Conservation (phyloP, 2,888 invertebrate genomes). For the Cephalotes varians region DNA sequence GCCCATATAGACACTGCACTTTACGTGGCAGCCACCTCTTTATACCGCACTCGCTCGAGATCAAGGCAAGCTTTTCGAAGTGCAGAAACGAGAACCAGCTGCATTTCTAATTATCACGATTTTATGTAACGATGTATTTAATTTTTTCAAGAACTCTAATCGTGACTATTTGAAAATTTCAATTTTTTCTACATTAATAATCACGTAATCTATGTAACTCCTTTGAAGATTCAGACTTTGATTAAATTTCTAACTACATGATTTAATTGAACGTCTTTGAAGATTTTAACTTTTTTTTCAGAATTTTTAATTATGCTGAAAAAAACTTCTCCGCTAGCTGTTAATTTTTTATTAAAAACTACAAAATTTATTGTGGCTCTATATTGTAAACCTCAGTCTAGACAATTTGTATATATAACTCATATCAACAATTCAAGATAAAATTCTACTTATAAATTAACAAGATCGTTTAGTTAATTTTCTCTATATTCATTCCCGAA, state of each 20-base stretch:
- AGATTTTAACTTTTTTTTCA: neutral
- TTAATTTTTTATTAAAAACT: neutral
- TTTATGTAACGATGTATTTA: neutral
- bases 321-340: neutral
- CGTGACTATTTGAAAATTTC: neutral
- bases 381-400: neutral
- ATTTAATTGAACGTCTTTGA: neutral
- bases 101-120: neutral
- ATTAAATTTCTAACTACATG: neutral
- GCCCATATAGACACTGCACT: constrained; percentile 33
- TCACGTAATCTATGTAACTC: neutral
- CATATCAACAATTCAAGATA: neutral
- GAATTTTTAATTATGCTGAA: no score
- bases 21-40: neutral
- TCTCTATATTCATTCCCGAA: neutral
- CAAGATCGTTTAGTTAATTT: neutral
- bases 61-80: constrained; percentile 38
- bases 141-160: neutral
- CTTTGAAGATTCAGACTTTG: neutral
- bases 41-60: constrained; percentile 24
- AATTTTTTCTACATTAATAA: neutral
- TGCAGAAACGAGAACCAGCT: constrained; percentile 12
- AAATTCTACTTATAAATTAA: neutral
- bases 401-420: neutral
- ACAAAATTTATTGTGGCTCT: neutral